These are phyloP conservation scores for Gambusia holbrooki DNA, from an alignment of 2,113 vertebrate genomes.

Conservation along the genomic window DNA sequence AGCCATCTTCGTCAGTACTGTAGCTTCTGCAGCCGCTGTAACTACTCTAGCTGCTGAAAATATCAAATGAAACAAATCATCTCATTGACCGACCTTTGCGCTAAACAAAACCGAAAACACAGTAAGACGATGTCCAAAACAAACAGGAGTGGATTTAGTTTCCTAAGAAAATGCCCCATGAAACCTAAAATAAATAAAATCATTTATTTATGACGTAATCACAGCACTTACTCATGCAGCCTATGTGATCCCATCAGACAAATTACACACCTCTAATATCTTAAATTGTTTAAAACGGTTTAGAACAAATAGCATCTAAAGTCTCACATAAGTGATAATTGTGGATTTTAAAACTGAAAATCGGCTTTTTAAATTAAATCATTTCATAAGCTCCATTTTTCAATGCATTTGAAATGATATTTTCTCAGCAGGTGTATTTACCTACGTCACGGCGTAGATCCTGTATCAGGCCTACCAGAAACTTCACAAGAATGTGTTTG, in stretches of 20 bases:
- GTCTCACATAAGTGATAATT: background rate
- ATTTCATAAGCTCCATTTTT: background rate
- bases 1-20: too few relatives aligned
- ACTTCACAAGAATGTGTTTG: constrained; percentile 45
- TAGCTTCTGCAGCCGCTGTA: too few relatives aligned
- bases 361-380: background rate
- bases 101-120: too few relatives aligned
- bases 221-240: too few relatives aligned
- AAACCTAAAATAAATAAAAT: too few relatives aligned
- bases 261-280: background rate
- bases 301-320: background rate
- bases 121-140: too few relatives aligned
- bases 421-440: background rate
- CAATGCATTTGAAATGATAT: background rate
- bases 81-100: background rate
- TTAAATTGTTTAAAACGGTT: background rate
- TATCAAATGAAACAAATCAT: background rate
- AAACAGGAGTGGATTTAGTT: too few relatives aligned
- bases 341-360: background rate
- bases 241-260: too few relatives aligned
- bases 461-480: constrained; percentile 54
- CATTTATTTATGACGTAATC: too few relatives aligned
- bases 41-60: too few relatives aligned
- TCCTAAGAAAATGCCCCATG: too few relatives aligned
- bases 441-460: accelerated